These are phyloP conservation scores for Drosophila elegans DNA, from an alignment of 1,140 invertebrate species.

Conservation along the genomic window DNA sequence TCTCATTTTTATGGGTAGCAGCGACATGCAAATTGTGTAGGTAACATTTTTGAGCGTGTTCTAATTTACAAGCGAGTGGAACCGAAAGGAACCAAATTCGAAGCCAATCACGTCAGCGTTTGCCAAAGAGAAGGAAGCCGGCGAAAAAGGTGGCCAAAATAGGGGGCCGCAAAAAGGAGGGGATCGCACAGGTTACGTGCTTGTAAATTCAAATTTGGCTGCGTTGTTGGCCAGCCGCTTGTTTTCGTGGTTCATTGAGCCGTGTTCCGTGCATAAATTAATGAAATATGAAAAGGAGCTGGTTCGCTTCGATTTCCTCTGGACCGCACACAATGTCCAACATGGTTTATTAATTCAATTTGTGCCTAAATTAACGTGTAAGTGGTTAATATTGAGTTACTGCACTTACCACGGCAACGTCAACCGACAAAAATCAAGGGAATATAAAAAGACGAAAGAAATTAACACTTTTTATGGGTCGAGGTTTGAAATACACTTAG, in stretches of 20 bases:
- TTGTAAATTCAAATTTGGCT: constrained; percentile 82
- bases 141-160: background rate
- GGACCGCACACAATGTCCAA: constrained; percentile 83
- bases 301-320: constrained; percentile 31
- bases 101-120: constrained; percentile 67
- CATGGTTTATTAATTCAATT: constrained; percentile 85
- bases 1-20: constrained; percentile 52
- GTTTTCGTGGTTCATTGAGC: constrained; percentile 76
- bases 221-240: constrained; percentile 34
- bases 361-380: constrained; percentile 85
- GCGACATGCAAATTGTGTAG: constrained; percentile 59
- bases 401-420: constrained; percentile 32
- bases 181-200: constrained; percentile 68
- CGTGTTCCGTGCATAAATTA: constrained; percentile 81
- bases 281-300: constrained; percentile 80
- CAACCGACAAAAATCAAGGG: constrained; percentile 22
- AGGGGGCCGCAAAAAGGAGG: background rate
- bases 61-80: constrained; percentile 77
- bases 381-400: constrained; percentile 84
- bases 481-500: background rate
- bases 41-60: constrained; percentile 66
- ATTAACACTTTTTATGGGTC: background rate
- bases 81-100: constrained; percentile 67
- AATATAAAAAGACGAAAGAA: constrained; percentile 10
- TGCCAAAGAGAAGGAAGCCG: constrained; percentile 11